A percentile compares a stretch with the other conserved stretches of the same genome.
Evolutionary conservation across 2,888 invertebrate species (phyloP).

Genomic region (Lymantria dispar): DNA sequence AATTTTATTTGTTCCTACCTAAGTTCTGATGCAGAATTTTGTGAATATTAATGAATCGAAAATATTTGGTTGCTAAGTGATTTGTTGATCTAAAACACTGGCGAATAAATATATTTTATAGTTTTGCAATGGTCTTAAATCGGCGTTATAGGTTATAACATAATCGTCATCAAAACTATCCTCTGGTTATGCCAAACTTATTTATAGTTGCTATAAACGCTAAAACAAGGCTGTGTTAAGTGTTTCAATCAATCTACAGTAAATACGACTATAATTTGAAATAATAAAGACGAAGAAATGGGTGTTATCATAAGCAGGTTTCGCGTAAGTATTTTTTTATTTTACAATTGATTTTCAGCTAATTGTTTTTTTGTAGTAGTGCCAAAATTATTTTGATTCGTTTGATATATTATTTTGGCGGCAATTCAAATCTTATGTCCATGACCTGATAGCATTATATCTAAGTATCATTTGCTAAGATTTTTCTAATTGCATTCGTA

Average conservation of each 20-base stretch:
- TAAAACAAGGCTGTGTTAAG: slow-evolving; percentile 46
- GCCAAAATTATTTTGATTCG: slow-evolving; percentile 72
- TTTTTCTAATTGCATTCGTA: too few species aligned
- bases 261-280: slow-evolving; percentile 27
- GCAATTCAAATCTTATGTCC: slow-evolving; percentile 62
- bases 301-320: slow-evolving; percentile 86
- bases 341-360: slow-evolving; percentile 38
- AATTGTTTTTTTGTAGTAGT: slow-evolving; percentile 47
- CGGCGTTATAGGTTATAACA: slow-evolving; percentile 68
- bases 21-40: slow-evolving; percentile 24
- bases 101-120: slow-evolving; percentile 30
- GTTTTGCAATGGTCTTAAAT: slow-evolving; percentile 33
- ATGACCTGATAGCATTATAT: slow-evolving; percentile 47
- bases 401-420: slow-evolving; percentile 60
- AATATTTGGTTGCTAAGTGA: slow-evolving; percentile 26
- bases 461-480: background rate
- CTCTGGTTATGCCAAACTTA: slow-evolving; percentile 66
- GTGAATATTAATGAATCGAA: slow-evolving; percentile 25
- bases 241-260: slow-evolving; percentile 42
- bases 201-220: slow-evolving; percentile 58
- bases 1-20: slow-evolving; percentile 27
- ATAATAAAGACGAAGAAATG: slow-evolving; percentile 67
- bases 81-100: slow-evolving; percentile 20
- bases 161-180: slow-evolving; percentile 67
- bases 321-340: slow-evolving; percentile 81